Conservation (phyloP, 2,888 invertebrate species). For the Dorcus hopei region DNA sequence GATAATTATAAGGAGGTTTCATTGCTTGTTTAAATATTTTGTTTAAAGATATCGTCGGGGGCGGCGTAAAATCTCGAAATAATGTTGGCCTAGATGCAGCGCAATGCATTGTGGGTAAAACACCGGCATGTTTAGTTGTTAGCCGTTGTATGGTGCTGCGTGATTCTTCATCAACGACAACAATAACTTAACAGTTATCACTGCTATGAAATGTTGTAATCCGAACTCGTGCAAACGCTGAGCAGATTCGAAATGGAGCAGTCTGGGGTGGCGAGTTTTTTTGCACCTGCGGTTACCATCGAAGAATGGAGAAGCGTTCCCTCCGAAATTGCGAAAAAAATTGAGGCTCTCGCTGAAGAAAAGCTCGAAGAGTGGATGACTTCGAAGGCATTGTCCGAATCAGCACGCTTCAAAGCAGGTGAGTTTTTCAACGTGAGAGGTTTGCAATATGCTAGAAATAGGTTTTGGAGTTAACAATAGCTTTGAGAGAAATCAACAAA, state of each 20-base stretch:
- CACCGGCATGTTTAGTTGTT: conserved; percentile 26
- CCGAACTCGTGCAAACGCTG: conserved; percentile 3
- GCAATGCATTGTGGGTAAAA: conserved; percentile 24
- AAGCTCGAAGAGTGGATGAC: conserved; percentile 71
- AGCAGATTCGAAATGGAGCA: conserved; percentile 35
- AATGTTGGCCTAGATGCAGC: background rate
- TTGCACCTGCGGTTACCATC: conserved; percentile 48
- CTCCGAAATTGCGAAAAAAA: conserved; percentile 56
- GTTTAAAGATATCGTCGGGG: no score
- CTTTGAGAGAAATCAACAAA: no score
- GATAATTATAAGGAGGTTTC: no score
- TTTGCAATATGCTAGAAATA: no score
- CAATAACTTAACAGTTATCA: background rate
- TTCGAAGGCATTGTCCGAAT: conserved; percentile 70
- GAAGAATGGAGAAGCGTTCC: conserved; percentile 59
- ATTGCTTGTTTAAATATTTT: no score
- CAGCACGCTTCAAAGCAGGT: conserved; percentile 63
- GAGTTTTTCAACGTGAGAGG: conserved; percentile 27
- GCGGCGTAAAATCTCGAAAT: no score
- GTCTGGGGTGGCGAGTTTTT: conserved; percentile 34
- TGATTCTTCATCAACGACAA: conserved; percentile 2
- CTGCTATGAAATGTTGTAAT: conserved; percentile 12
- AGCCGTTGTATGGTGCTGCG: conserved; percentile 7
- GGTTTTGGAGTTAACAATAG: no score
- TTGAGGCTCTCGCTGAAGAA: conserved; percentile 58